Base-by-base conservation (phyloP, 2,797 vertebrate genomes). In the Sorex maritimensis region DNA sequence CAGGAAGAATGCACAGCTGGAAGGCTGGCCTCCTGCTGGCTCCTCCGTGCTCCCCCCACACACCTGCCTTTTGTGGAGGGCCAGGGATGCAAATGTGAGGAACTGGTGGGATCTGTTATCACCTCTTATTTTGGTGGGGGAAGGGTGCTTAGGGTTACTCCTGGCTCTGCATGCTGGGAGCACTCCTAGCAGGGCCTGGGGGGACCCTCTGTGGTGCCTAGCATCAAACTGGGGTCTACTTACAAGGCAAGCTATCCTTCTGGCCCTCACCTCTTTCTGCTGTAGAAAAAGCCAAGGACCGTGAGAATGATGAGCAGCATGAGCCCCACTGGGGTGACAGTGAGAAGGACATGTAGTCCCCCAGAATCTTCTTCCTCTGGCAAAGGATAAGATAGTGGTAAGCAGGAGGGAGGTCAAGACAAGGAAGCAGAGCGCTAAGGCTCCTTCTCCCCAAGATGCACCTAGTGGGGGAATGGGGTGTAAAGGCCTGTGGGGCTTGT, bases 351-450 rank as follows among this genome's bases (percentile, higher is more conserved):
- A 0, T 97, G 97, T 91, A 98, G 93, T 26, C 97, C 97, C 14
- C 98, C 89, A 0, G 98, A 94, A 2, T 98, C 98, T 34, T 98
- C 98, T 90, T 98, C 98, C 0, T 97, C 98, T 98, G 96, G n/a
- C 67, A 82, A 65, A 81, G 52, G 26, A 38, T 68, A 88, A 67
- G 30, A 30, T 69, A 74, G 72, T 74, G 26, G n/a, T 30, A 44
- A 63, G 61, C 30, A 63, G 68, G 67, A 24, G 30, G 23, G 1
- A 23, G 30, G 38, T 63, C 68, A 93, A 93, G n/a, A 58, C 9
- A 5, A 49, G 79, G 75, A 80, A 77, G 21, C 79, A 67, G 77
- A 78, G 28, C 41, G 61, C 6, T 15, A 49, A 58, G 1, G n/a
- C 17, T 23, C 11, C 30, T 23, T 84, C 77, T 63, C 44, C 44